A percentile compares a stretch with the other conserved stretches of the same genome.
Evolutionary conservation across 2,113 vertebrate species (phyloP).

Genomic region (Entomyzon cyanotis): DNA sequence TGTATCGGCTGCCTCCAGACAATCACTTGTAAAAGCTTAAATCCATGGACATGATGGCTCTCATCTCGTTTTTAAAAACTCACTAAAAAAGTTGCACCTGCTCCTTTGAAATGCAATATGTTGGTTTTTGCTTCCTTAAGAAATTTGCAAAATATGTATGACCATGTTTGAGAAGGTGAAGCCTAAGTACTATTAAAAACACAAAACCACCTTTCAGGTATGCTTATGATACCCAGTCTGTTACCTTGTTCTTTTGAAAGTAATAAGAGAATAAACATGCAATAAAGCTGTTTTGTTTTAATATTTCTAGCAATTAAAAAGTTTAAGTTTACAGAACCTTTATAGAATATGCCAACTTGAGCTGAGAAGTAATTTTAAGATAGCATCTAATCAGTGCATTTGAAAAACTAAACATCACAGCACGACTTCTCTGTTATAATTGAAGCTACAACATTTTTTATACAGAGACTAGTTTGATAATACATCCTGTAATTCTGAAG

Average conservation of each 20-base stretch:
- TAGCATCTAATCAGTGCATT: conserved; percentile 57
- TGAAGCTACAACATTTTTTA: conserved; percentile 66
- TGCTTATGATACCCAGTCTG: conserved; percentile 51
- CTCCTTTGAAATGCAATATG: conserved; percentile 62
- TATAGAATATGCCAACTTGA: conserved; percentile 73
- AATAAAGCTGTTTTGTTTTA: conserved; percentile 66
- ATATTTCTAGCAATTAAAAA: conserved; percentile 72
- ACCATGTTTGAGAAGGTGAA: conserved; percentile 34
- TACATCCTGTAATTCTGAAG: conserved; percentile 67
- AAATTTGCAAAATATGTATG: conserved; percentile 49
- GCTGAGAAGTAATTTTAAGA: conserved; percentile 57
- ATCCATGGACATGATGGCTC: conserved; percentile 46
- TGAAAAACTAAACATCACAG: conserved; percentile 60
- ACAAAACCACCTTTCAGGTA: conserved; percentile 1
- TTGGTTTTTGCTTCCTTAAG: conserved; percentile 44
- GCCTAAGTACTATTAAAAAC: neutral
- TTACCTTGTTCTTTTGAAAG: conserved; percentile 59
- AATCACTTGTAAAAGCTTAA: conserved; percentile 65
- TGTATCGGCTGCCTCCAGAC: conserved; percentile 66
- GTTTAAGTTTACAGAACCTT: conserved; percentile 74
- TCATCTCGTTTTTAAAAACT: conserved; percentile 67
- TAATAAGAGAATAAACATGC: conserved; percentile 66
- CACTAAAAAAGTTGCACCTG: conserved; percentile 38
- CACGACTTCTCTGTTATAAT: conserved; percentile 53
- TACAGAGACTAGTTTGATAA: conserved; percentile 71